phyloP scores from a whole-genome alignment of 2,797 vertebrate genomes.

The Sebastes miniatus region DNA sequence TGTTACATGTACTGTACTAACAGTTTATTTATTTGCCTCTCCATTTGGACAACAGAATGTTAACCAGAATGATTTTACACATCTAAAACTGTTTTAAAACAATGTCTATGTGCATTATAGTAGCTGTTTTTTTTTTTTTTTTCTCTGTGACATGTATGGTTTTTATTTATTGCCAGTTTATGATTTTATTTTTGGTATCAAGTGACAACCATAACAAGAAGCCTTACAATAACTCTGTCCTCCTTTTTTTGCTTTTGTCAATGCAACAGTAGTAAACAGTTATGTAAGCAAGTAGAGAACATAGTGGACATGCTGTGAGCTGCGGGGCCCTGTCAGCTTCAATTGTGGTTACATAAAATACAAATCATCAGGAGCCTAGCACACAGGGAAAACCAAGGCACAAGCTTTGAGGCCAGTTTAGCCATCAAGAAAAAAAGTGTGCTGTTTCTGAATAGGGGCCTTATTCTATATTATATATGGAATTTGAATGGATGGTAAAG shows the following conservation, averaged over 20 bases:
- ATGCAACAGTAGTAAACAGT: slow-evolving; percentile 51
- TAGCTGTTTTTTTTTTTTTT: slow-evolving; percentile 6
- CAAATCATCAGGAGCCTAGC: slow-evolving; percentile 38
- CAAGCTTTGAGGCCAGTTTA: slow-evolving; percentile 24
- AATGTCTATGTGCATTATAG: slow-evolving; percentile 16
- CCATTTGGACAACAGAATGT: slow-evolving; percentile 55
- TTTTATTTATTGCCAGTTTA: slow-evolving; percentile 57
- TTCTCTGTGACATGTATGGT: slow-evolving; percentile 33
- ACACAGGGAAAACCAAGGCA: slow-evolving; percentile 36
- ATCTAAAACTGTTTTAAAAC: slow-evolving; percentile 20
- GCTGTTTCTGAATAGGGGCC: slow-evolving; percentile 17
- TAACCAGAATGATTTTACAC: slow-evolving; percentile 17
- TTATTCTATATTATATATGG: slow-evolving; percentile 46
- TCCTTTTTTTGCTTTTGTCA: slow-evolving; percentile 51
- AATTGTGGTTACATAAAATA: slow-evolving; percentile 57
- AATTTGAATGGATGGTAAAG: slow-evolving; percentile 20
- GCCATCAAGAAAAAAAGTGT: not conserved
- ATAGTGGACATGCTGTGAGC: slow-evolving; percentile 39
- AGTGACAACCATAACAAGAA: slow-evolving; percentile 38
- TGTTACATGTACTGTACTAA: slow-evolving; percentile 38
- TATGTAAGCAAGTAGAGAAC: slow-evolving; percentile 57
- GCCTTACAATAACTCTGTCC: slow-evolving; percentile 53
- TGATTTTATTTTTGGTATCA: slow-evolving; percentile 52
- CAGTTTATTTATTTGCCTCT: slow-evolving; percentile 65
- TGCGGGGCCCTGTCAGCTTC: slow-evolving; percentile 36